Evolutionary conservation across 2,113 vertebrate species (phyloP).

Genomic region (Pachypanchax playfairii): DNA sequence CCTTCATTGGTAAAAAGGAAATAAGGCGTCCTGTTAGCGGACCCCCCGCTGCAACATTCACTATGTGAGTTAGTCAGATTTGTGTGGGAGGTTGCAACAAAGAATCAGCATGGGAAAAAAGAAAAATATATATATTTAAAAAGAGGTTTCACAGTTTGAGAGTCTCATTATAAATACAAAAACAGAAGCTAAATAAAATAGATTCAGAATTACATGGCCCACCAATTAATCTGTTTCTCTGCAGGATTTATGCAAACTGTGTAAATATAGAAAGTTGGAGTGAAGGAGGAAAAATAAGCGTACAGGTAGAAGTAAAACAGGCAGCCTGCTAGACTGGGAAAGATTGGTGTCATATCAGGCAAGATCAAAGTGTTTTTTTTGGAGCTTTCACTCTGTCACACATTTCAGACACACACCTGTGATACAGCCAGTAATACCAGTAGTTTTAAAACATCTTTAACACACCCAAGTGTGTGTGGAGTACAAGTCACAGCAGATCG

Average conservation of each 20-base stretch:
- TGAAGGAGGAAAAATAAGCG: constrained; percentile 13
- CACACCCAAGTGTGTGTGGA: background rate
- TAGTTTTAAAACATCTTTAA: constrained; percentile 13
- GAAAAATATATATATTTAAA: background rate
- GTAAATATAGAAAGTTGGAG: constrained; percentile 44
- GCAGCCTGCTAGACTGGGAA: constrained; percentile 20
- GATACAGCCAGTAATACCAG: constrained; percentile 5
- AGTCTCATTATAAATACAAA: background rate
- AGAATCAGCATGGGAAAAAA: background rate
- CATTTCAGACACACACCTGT: constrained; percentile 17
- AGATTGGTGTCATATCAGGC: constrained; percentile 41
- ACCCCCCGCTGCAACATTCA: constrained; percentile 28
- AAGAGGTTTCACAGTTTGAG: background rate
- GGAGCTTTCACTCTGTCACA: constrained; percentile 14
- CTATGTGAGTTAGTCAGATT: constrained; percentile 24
- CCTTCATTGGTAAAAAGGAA: constrained; percentile 30
- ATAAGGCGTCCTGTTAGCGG: constrained; percentile 46
- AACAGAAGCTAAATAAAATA: constrained; percentile 14
- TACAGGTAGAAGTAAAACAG: constrained; percentile 17
- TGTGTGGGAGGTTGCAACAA: constrained; percentile 26
- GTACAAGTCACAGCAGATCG: background rate
- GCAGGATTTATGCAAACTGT: constrained; percentile 26
- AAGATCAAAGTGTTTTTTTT: constrained; percentile 49
- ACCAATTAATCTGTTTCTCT: background rate
- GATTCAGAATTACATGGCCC: background rate